These are phyloP conservation scores for Cephus pygmeus DNA, from an alignment of 2,888 invertebrate species.

Conservation along the genomic window DNA sequence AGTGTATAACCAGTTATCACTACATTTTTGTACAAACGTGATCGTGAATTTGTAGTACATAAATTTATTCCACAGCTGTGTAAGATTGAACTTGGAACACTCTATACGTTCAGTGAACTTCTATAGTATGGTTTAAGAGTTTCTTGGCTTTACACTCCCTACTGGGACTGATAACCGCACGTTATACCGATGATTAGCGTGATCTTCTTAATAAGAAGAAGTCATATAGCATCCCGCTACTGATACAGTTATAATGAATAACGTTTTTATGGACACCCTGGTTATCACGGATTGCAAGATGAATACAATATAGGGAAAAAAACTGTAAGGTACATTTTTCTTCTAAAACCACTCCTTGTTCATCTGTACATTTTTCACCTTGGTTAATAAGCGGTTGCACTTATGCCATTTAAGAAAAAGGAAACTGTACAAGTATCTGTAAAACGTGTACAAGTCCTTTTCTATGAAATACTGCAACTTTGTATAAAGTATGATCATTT, in stretches of 20 bases:
- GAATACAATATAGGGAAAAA: neutral
- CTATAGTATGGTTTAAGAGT: neutral
- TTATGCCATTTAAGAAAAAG: neutral
- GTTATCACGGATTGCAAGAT: neutral
- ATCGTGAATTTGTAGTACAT: neutral
- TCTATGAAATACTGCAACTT: neutral
- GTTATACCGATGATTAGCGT: conserved; percentile 52
- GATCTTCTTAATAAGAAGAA: conserved; percentile 62
- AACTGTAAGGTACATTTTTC: neutral
- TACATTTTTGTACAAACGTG: neutral
- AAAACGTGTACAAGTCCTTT: neutral
- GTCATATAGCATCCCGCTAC: conserved; percentile 61
- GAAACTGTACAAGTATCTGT: neutral
- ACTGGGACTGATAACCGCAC: conserved; percentile 20
- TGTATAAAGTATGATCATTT: neutral
- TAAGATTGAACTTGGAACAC: neutral
- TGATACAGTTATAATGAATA: conserved; percentile 60
- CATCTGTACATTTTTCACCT: neutral
- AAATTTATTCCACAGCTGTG: neutral
- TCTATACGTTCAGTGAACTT: conserved; percentile 1
- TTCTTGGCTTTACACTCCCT: neutral
- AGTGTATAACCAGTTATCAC: neutral
- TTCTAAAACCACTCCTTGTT: neutral
- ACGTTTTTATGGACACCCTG: conserved; percentile 32
- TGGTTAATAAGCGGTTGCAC: neutral